Base-by-base conservation (phyloP, 2,797 vertebrate genomes). In the Fratercula arctica region DNA sequence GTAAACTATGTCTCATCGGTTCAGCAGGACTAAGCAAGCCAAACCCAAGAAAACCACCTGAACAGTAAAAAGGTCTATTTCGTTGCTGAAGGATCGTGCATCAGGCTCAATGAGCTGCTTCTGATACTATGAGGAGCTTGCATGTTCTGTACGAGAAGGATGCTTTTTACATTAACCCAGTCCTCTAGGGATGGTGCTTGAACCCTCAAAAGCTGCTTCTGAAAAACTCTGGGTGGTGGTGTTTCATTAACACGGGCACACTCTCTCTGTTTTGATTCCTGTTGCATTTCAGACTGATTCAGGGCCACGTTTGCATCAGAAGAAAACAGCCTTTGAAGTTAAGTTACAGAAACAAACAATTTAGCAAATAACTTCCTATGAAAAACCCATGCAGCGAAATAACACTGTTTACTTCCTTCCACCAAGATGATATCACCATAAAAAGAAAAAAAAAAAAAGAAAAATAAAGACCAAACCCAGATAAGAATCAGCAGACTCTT, bases 161-260 rank as follows among this genome's bases (percentile, higher is more conserved):
- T 79, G 67, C 50, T 84, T 96, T 95, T 92, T 97, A 90, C 63
- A 94, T 96, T 96, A 97, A 86, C 24, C 66, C 7, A 90, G 79
- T 67, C 87, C 89, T 90, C 68, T 50, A 45, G 54, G 57, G 66
- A 74, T 37, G 48, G 72, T 86, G 90, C 51, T 51, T 57, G 39
- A 81, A 80, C 24, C 26, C 54, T 73, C 86, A 97, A 56, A 94
- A 97, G 80, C 85, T 85, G 90, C 91, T 89, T 95, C 95, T 97
- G 96, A 98, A 93, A 97, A 97, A 96, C 94, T 96, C 94, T 91
- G 96, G 95, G 96, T 87, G 92, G 94, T 94, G 67, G 78, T 97
- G 96, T 97, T 98, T 97, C 98, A 96, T 56, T 84, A 96, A 91
- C n/a, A 51, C 23, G 37, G 33, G 43, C 54, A 77, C 21, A 20